A percentile compares a stretch with the other conserved stretches of the same genome.
These are phyloP conservation scores for Platerodrilus igneus DNA, from an alignment of 2,888 invertebrate genomes.

Conservation along the genomic window DNA sequence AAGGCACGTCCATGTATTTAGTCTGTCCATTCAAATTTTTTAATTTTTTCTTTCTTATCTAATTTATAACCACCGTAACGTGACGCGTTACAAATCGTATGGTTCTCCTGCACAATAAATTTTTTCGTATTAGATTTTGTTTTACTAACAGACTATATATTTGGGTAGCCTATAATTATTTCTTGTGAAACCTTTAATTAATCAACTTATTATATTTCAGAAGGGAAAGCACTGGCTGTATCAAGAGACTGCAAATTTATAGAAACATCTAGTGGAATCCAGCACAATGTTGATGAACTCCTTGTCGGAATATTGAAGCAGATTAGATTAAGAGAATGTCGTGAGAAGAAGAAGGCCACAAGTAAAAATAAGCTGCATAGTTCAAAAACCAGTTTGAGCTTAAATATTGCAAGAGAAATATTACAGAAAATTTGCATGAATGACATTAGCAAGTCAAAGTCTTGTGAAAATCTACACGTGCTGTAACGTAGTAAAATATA, in stretches of 20 bases:
- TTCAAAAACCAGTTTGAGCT: conserved; percentile 74
- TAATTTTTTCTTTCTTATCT: too few species aligned
- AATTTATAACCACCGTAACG: too few species aligned
- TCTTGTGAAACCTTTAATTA: too few species aligned
- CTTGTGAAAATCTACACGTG: conserved; percentile 82
- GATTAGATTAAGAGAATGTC: conserved; percentile 70
- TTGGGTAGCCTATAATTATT: too few species aligned
- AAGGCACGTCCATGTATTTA: too few species aligned
- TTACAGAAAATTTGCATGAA: conserved; percentile 81
- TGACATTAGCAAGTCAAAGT: conserved; percentile 79
- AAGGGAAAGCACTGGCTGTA: conserved; percentile 86
- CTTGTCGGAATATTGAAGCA: conserved; percentile 90
- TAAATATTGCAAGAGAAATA: conserved; percentile 76
- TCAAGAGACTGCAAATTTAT: conserved; percentile 90
- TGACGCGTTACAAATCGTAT: too few species aligned
- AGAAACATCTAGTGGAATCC: conserved; percentile 92
- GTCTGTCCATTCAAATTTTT: too few species aligned
- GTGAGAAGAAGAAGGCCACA: conserved; percentile 61
- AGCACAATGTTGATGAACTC: conserved; percentile 94
- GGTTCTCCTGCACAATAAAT: too few species aligned
- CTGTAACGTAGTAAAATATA: conserved; percentile 50
- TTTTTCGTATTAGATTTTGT: too few species aligned
- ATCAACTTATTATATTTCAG: too few species aligned
- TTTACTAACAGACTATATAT: too few species aligned
- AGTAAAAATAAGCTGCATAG: conserved; percentile 60